Base-by-base conservation (phyloP, 2,797 vertebrate species). In the Tadarida brasiliensis region DNA sequence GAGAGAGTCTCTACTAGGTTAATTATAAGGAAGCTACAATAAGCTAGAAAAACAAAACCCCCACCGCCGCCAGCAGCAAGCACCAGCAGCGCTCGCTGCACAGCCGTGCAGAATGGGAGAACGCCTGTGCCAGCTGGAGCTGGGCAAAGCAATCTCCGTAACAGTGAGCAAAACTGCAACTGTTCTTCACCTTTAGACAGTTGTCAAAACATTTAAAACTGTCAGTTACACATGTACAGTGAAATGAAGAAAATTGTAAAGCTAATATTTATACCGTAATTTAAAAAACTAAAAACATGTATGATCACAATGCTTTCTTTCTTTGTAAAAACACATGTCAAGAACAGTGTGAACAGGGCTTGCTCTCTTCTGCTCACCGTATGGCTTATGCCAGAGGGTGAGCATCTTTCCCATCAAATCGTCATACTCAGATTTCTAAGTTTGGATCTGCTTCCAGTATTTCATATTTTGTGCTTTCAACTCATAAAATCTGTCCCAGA, bases 151-250 rank as follows among this genome's bases (percentile, higher is more conserved):
- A 28, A 54, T 15, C 56, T 78, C 19, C 54, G 3, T 44, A 14
- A 26, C 49, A 30, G 19, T 28, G 44, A 74, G 63, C 68, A 85
- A 63, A 85, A 47, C 47, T 6, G n/a, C 2, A 17, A 17, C 7
- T 7, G 15, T 56, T 54, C 68, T 4, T 6, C 15, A 47, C 11
- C 68, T 83, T 87, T 39, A 77, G 28, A 83, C 26, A 51, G 51
- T 5, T 73, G 47, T 65, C 7, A 39, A 70, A 93, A 86, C 39
- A 70, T 17, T 86, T 56, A 94, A 93, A 84, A 80, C 47, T 44
- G 11, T 49, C 61, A 35, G 24, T 47, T 30, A 57, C 0, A 68
- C 1, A 20, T 8, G 15, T 28, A 76, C 1, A 85, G 5, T 35
- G 15, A 81, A 88, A 91, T 20, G 33, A 35, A 70, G 35, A 63